These are phyloP conservation scores for Electrophaes corylata DNA, from an alignment of 2,888 invertebrate species.

Conservation along the genomic window DNA sequence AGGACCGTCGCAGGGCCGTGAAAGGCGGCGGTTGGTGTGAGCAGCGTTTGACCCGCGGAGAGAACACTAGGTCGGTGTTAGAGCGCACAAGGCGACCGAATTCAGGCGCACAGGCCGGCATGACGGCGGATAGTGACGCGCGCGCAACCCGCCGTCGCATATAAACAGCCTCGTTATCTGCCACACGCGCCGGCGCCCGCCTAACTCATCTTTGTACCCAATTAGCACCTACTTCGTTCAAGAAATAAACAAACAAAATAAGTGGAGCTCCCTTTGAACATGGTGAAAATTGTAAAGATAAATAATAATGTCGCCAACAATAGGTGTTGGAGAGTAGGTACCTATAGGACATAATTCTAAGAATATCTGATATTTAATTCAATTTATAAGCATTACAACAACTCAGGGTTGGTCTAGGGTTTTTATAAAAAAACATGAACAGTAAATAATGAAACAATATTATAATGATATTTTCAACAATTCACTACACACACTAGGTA, in stretches of 20 bases:
- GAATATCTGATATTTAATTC: too few species aligned
- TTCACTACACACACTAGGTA: conserved; percentile 27
- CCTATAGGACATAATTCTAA: too few species aligned
- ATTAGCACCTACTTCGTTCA: conserved; percentile 70
- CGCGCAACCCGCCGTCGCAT: conserved; percentile 64
- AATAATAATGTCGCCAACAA: neutral
- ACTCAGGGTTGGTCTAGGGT: neutral
- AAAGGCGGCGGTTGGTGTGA: conserved; percentile 84
- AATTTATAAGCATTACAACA: too few species aligned
- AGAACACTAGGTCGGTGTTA: conserved; percentile 80
- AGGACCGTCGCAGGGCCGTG: conserved; percentile 81
- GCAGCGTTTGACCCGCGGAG: conserved; percentile 79
- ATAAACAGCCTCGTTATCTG: conserved; percentile 77
- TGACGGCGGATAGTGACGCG: conserved; percentile 75
- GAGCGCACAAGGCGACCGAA: conserved; percentile 85
- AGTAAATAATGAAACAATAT: conserved; percentile 30
- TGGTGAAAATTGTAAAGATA: neutral
- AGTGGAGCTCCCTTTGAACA: conserved; percentile 8
- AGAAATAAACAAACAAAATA: conserved; percentile 53
- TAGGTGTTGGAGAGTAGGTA: too few species aligned
- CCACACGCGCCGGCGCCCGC: conserved; percentile 50
- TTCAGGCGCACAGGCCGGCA: conserved; percentile 88
- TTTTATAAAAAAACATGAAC: neutral
- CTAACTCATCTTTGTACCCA: conserved; percentile 79
- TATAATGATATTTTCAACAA: conserved; percentile 43